phyloP scores from a whole-genome alignment of 2,888 invertebrate genomes.

The Phortica magna region DNA sequence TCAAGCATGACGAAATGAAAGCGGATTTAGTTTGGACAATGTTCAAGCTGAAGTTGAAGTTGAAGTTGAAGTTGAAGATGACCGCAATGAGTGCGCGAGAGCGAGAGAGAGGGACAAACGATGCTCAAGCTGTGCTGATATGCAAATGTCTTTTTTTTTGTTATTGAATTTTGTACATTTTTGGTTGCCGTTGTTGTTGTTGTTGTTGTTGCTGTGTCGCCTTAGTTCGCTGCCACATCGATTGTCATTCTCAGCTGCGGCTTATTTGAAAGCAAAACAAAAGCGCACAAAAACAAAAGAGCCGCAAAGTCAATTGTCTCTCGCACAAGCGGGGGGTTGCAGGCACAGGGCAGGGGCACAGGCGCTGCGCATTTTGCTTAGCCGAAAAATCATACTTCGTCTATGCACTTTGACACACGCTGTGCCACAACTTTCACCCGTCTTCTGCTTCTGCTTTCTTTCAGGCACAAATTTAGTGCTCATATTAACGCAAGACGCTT shows the following conservation, averaged over 20 bases:
- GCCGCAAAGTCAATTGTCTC: slow-evolving; percentile 53
- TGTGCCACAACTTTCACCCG: background rate
- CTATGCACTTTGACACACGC: too few relatives aligned
- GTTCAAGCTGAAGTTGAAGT: slow-evolving; percentile 33
- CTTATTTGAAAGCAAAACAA: slow-evolving; percentile 19
- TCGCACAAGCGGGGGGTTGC: background rate
- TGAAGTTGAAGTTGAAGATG: slow-evolving; percentile 24
- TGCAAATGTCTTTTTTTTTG: slow-evolving; percentile 55
- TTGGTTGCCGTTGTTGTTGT: slow-evolving; percentile 60
- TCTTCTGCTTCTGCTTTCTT: background rate
- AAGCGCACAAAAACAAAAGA: slow-evolving; percentile 27
- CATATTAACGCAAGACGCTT: too few relatives aligned
- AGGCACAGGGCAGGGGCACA: too few relatives aligned
- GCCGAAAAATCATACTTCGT: too few relatives aligned
- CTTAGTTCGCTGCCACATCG: background rate
- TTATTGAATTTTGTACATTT: background rate
- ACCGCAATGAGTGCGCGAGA: background rate
- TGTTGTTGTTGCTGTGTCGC: slow-evolving; percentile 50
- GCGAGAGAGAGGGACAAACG: background rate
- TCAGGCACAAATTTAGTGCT: slow-evolving; percentile 55
- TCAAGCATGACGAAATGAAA: slow-evolving; percentile 71
- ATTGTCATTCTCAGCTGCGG: slow-evolving; percentile 25
- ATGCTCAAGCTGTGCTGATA: slow-evolving; percentile 42
- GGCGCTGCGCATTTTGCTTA: too few relatives aligned
- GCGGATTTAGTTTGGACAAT: slow-evolving; percentile 54